Evolutionary conservation across 2,797 vertebrate genomes (phyloP).

Genomic region (Pangasius krempfi): DNA sequence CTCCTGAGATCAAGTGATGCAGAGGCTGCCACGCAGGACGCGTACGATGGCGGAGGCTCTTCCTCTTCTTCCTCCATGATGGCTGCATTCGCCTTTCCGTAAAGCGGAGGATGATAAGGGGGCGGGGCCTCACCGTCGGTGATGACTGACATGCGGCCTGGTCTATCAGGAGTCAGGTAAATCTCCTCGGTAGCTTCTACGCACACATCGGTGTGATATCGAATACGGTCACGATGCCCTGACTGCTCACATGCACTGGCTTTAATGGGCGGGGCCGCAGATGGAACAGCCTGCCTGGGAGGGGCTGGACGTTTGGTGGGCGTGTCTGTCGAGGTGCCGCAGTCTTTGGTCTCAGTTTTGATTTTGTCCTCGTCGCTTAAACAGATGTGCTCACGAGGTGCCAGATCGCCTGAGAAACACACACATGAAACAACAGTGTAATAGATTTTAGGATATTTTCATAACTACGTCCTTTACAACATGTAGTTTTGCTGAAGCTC

Average conservation of each 20-base stretch:
- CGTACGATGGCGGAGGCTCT: constrained; percentile 72
- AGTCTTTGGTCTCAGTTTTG: constrained; percentile 90
- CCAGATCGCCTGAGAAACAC: constrained; percentile 81
- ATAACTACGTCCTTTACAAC: neutral
- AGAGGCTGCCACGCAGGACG: constrained; percentile 69
- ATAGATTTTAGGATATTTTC: neutral
- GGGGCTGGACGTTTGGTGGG: constrained; percentile 81
- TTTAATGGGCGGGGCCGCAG: constrained; percentile 47
- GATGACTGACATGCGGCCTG: constrained; percentile 89
- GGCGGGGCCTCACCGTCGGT: constrained; percentile 91
- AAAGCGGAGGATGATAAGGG: constrained; percentile 77
- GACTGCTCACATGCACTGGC: constrained; percentile 58
- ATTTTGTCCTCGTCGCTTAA: constrained; percentile 92
- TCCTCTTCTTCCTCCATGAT: constrained; percentile 87
- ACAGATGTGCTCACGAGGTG: constrained; percentile 91
- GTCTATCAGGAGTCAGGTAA: constrained; percentile 86
- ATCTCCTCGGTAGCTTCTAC: constrained; percentile 96
- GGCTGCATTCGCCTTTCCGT: constrained; percentile 85
- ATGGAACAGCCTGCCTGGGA: constrained; percentile 75
- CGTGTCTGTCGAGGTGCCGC: constrained; percentile 91
- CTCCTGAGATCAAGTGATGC: constrained; percentile 68
- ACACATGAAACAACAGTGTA: neutral
- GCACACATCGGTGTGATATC: constrained; percentile 87
- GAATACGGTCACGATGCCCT: constrained; percentile 84
- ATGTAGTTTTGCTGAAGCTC: neutral